These are phyloP conservation scores for Bucco capensis DNA, from an alignment of 2,113 vertebrate species.

Conservation along the genomic window DNA sequence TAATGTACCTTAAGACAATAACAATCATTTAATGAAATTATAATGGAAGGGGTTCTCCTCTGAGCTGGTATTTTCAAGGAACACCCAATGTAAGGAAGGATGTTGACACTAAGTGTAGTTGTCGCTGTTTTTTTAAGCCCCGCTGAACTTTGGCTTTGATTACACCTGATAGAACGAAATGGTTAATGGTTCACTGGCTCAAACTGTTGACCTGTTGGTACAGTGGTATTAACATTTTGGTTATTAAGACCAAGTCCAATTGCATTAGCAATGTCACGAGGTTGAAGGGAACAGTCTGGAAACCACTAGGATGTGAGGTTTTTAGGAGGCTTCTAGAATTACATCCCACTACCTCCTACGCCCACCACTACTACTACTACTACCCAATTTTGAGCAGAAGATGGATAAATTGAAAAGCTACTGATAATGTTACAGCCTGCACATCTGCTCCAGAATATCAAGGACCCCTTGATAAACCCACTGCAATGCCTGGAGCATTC, in stretches of 20 bases:
- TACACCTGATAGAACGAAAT: not conserved
- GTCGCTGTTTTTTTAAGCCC: not conserved
- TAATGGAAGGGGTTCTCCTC: not conserved
- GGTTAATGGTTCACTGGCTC: not conserved
- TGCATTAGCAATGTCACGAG: not conserved
- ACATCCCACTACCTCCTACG: not conserved
- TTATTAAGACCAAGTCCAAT: not conserved
- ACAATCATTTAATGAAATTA: not conserved
- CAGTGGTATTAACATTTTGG: not conserved
- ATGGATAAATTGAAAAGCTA: not conserved
- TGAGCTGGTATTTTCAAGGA: not conserved
- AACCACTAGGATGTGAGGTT: not conserved
- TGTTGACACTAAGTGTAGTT: not conserved
- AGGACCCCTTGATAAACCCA: constrained; percentile 61
- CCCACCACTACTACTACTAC: not conserved
- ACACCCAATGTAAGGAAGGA: accelerated
- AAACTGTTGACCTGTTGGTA: not conserved
- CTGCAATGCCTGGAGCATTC: constrained; percentile 56
- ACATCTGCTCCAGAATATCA: constrained; percentile 47
- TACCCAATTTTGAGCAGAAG: not conserved
- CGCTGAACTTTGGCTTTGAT: constrained; percentile 7
- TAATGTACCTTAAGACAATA: not conserved
- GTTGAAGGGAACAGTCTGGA: not conserved
- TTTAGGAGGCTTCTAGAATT: not conserved
- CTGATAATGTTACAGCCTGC: not conserved